Evolutionary conservation across 2,113 vertebrate genomes (phyloP).

Genomic region (Poicephalus meyeri): DNA sequence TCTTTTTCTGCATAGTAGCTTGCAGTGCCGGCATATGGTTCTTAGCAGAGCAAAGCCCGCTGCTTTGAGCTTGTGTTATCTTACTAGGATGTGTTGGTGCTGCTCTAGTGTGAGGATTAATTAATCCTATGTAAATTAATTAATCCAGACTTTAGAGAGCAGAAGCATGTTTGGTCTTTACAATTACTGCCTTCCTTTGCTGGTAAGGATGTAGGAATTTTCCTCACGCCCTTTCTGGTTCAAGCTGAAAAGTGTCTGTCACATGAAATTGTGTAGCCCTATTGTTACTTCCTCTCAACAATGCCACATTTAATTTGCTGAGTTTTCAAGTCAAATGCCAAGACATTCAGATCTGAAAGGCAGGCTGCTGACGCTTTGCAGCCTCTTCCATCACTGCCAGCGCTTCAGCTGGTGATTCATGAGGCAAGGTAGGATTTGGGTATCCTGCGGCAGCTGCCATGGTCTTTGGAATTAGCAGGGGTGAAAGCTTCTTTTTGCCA

Average conservation of each 20-base stretch:
- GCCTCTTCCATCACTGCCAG: slow-evolving; percentile 20
- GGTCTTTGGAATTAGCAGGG: background rate
- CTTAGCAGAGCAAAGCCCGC: background rate
- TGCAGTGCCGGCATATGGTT: background rate
- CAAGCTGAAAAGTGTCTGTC: slow-evolving; percentile 37
- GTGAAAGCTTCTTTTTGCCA: background rate
- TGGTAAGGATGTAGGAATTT: background rate
- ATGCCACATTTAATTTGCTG: slow-evolving; percentile 56
- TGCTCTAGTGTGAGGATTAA: slow-evolving; percentile 24
- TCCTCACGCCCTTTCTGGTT: background rate
- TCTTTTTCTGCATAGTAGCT: background rate
- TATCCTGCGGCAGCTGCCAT: background rate
- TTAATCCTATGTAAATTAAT: slow-evolving; percentile 44
- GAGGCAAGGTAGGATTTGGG: background rate
- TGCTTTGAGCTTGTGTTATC: background rate
- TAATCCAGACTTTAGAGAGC: slow-evolving; percentile 16
- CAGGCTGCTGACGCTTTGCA: background rate
- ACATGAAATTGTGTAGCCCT: background rate
- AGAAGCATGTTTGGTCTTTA: background rate
- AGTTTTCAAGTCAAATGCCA: slow-evolving; percentile 59
- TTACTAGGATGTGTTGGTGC: background rate
- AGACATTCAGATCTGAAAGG: slow-evolving; percentile 7
- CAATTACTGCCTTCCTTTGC: background rate
- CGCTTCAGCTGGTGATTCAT: background rate
- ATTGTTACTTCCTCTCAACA: slow-evolving; percentile 52